Conservation (phyloP, 2,113 vertebrate genomes). For the Leptodactylus fuscus region DNA sequence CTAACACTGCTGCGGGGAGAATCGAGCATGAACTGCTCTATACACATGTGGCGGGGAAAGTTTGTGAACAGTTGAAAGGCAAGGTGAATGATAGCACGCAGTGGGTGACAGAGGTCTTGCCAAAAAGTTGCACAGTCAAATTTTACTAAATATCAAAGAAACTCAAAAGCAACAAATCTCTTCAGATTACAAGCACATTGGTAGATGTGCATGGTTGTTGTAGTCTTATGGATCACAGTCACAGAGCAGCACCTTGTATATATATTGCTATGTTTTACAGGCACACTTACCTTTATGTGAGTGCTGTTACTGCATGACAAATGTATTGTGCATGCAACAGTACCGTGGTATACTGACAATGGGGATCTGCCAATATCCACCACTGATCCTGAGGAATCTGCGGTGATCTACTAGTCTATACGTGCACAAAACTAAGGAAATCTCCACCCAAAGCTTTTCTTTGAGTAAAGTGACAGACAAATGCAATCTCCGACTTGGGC, state of each 20-base stretch:
- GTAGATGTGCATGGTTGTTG: neutral
- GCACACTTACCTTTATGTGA: neutral
- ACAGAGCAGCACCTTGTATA: neutral
- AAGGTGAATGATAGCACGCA: neutral
- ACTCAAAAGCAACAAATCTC: no score
- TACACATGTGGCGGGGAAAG: neutral
- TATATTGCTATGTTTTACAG: neutral
- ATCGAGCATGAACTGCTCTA: neutral
- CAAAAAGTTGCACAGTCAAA: no score
- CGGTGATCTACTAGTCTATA: no score
- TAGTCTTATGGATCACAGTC: neutral
- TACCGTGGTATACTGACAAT: neutral
- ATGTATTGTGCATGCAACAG: neutral
- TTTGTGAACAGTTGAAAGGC: neutral
- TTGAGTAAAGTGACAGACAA: no score
- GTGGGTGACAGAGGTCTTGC: neutral
- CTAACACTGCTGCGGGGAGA: neutral
- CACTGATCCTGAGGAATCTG: neutral
- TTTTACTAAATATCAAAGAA: no score
- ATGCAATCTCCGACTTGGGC: no score
- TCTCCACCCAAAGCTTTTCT: no score
- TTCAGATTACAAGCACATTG: no score
- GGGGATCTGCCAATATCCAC: neutral
- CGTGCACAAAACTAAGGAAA: no score
- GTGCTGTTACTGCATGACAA: neutral